phyloP scores from a whole-genome alignment of 53 echinoderm and acorn worm genomes.

The Patiria pectinifera region DNA sequence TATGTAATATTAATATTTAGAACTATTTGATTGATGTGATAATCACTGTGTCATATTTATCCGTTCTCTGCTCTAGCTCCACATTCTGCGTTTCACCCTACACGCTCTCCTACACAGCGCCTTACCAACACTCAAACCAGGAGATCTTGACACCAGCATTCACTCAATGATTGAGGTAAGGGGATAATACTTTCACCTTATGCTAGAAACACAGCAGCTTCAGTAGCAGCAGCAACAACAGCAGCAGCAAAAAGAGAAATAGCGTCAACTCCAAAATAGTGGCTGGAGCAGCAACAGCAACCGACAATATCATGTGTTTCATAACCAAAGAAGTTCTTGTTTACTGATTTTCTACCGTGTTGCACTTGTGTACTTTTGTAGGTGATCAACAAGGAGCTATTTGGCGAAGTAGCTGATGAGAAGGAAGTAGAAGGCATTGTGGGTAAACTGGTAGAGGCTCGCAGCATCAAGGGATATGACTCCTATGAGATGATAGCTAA shows the following conservation, averaged over 20 bases:
- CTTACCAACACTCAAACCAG: constrained; percentile 69
- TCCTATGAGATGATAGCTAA: constrained; percentile 90
- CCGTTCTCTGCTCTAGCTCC: constrained; percentile 63
- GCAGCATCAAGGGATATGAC: constrained; percentile 86
- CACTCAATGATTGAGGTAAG: constrained; percentile 56
- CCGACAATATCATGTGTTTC: too few species aligned
- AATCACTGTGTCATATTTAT: background rate
- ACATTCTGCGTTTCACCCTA: constrained; percentile 88
- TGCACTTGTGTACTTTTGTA: background rate
- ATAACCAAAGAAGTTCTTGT: too few species aligned
- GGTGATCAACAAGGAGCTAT: constrained; percentile 91
- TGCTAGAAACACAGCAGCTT: too few species aligned
- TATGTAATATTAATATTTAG: background rate
- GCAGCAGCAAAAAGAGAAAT: too few species aligned
- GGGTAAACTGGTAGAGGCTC: constrained; percentile 87
- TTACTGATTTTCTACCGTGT: background rate
- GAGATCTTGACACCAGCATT: constrained; percentile 79
- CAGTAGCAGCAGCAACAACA: too few species aligned
- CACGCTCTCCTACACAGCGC: constrained; percentile 79
- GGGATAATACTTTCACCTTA: background rate
- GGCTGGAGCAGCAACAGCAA: too few species aligned
- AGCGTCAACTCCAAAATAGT: too few species aligned
- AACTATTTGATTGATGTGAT: background rate
- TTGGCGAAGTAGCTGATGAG: constrained; percentile 91
- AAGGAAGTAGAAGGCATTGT: constrained; percentile 97